Conservation (phyloP, 2,797 vertebrate genomes). For the Erpetoichthys calabaricus region DNA sequence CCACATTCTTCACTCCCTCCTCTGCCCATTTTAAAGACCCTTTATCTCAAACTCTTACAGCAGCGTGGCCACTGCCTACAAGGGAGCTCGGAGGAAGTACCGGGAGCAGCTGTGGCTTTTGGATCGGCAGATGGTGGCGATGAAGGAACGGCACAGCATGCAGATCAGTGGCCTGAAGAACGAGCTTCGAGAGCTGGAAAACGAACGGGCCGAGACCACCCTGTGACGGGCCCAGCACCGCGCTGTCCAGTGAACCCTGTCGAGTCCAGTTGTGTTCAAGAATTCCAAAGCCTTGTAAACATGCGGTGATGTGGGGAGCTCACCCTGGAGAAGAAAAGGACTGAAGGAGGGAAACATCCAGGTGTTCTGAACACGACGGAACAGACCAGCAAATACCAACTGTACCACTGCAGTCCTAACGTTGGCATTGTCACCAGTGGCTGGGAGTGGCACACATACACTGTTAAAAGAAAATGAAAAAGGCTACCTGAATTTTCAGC, state of each 20-base stretch:
- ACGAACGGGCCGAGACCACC: constrained; percentile 48
- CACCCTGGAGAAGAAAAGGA: too few relatives aligned
- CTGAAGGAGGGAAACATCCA: constrained; percentile 5
- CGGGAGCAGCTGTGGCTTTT: constrained; percentile 61
- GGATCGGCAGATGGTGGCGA: constrained; percentile 51
- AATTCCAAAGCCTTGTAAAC: neutral
- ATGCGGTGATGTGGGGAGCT: too few relatives aligned
- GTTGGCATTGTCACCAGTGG: too few relatives aligned
- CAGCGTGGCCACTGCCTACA: constrained; percentile 56
- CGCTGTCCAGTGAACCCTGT: neutral
- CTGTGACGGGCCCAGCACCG: constrained; percentile 28
- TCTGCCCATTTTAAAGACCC: neutral
- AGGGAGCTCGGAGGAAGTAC: constrained; percentile 63
- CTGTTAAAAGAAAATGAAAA: too few relatives aligned
- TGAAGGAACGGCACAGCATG: constrained; percentile 48
- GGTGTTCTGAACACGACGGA: neutral
- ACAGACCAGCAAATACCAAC: too few relatives aligned
- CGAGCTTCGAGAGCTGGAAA: constrained; percentile 38
- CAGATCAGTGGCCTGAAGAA: constrained; percentile 34
- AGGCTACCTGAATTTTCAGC: too few relatives aligned
- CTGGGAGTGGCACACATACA: too few relatives aligned
- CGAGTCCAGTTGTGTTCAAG: constrained; percentile 14
- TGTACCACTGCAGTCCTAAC: too few relatives aligned
- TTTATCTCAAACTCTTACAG: constrained; percentile 31
- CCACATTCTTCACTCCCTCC: neutral